Percentiles rank a stretch among this genome's conserved stretches.
Conservation (phyloP, 2,797 vertebrate genomes). For the Schizopygopsis malacanthus region DNA sequence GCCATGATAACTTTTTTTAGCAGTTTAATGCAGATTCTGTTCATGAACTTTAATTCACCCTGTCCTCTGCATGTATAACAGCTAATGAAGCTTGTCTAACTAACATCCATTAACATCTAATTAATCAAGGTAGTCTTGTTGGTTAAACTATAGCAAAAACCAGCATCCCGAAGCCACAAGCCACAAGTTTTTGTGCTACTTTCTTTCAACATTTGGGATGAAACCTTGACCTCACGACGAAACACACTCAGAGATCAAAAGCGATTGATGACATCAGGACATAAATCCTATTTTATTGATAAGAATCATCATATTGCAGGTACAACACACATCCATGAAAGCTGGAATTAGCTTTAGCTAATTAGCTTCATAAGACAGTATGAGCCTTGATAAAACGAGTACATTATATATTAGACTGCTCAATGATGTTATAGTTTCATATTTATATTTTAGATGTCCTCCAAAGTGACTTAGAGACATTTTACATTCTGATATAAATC, state of each 20-base stretch:
- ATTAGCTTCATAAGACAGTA: slow-evolving; percentile 47
- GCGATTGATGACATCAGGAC: slow-evolving; percentile 38
- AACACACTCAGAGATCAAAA: not conserved
- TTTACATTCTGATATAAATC: slow-evolving; percentile 59
- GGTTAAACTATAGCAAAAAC: not conserved
- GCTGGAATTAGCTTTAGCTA: slow-evolving; percentile 71
- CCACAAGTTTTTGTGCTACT: not conserved
- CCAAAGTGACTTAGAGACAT: slow-evolving; percentile 10
- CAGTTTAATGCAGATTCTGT: slow-evolving; percentile 1
- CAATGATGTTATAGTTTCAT: slow-evolving; percentile 60
- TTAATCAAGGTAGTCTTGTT: not conserved
- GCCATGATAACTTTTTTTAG: not conserved
- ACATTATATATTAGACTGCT: slow-evolving; percentile 74
- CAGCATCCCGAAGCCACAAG: not conserved
- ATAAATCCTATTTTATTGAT: slow-evolving; percentile 79
- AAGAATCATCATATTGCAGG: slow-evolving; percentile 85
- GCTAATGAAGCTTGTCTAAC: not conserved
- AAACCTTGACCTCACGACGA: not conserved
- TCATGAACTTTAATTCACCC: slow-evolving; percentile 6
- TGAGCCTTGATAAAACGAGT: slow-evolving; percentile 25
- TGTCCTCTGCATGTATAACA: not conserved
- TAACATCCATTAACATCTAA: not conserved
- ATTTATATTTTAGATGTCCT: slow-evolving; percentile 19
- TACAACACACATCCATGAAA: slow-evolving; percentile 88
- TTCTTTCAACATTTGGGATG: not conserved